phyloP scores from a whole-genome alignment of 2,888 invertebrate species.

The Metalampra italica region DNA sequence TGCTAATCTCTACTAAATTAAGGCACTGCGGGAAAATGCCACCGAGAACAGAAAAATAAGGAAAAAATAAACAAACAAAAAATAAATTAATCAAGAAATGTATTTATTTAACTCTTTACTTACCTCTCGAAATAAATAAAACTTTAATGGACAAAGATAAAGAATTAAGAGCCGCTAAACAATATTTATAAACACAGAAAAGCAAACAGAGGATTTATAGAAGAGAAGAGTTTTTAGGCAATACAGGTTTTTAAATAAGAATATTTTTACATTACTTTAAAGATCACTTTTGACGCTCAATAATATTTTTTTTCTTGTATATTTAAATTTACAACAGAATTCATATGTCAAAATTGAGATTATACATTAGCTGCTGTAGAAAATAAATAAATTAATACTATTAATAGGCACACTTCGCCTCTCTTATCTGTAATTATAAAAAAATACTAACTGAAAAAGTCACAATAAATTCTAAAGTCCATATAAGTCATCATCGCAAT shows the following conservation, averaged over 20 bases:
- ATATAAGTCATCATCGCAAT: not conserved
- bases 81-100: conserved; percentile 51
- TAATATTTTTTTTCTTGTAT: too few species aligned
- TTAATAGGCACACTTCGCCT: conserved; percentile 1
- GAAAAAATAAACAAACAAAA: conserved; percentile 33
- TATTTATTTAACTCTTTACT: conserved; percentile 57
- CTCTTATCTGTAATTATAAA: conserved; percentile 1
- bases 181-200: too few species aligned
- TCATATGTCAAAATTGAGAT: not conserved
- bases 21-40: conserved; percentile 12
- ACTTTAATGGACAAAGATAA: conserved; percentile 50
- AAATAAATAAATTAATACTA: conserved; percentile 11
- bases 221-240: conserved; percentile 45
- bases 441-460: conserved; percentile 3
- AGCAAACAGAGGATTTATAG: too few species aligned
- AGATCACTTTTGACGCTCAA: conserved; percentile 15
- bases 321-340: not conserved
- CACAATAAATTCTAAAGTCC: not conserved
- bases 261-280: conserved; percentile 22
- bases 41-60: not conserved
- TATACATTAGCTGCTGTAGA: not conserved
- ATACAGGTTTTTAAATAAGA: conserved; percentile 28
- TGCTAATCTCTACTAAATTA: not conserved
- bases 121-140: conserved; percentile 55
- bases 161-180: conserved; percentile 42